A percentile compares a stretch with the other conserved stretches of the same genome.
These are phyloP conservation scores for Epsilonema sp. DNA, from an alignment of 2,888 invertebrate genomes.

Conservation along the genomic window DNA sequence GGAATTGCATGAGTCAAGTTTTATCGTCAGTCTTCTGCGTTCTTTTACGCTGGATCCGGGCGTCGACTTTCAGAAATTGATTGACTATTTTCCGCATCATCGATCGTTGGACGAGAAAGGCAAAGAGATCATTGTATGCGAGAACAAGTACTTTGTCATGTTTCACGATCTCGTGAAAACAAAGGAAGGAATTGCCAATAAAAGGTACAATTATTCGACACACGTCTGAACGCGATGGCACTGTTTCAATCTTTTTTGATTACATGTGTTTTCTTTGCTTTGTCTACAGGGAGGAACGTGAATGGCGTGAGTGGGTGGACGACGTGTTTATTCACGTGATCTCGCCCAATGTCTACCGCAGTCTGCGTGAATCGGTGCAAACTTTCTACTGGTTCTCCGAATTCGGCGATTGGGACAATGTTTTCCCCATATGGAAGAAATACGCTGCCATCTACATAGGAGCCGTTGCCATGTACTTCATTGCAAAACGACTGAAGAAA, in stretches of 20 bases:
- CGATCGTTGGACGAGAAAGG: constrained; percentile 33
- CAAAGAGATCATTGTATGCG: constrained; percentile 48
- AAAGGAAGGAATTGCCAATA: constrained; percentile 27
- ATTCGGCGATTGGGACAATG: constrained; percentile 72
- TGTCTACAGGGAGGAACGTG: constrained; percentile 59
- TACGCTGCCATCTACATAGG: constrained; percentile 71
- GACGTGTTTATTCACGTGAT: constrained; percentile 67
- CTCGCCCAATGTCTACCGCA: constrained; percentile 89
- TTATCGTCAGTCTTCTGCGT: constrained; percentile 68
- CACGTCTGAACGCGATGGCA: too few relatives aligned
- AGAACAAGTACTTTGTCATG: constrained; percentile 75
- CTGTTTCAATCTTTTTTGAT: too few relatives aligned
- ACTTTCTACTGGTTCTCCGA: constrained; percentile 80
- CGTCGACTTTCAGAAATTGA: constrained; percentile 45
- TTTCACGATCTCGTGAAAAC: constrained; percentile 42
- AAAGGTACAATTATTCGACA: constrained; percentile 28
- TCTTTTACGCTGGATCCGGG: constrained; percentile 43
- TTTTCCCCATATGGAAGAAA: constrained; percentile 68
- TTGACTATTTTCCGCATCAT: constrained; percentile 45
- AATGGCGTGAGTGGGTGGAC: constrained; percentile 92
- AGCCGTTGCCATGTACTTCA: constrained; percentile 74
- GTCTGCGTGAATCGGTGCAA: constrained; percentile 57
- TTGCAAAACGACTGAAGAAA: constrained; percentile 66
- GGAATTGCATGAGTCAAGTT: constrained; percentile 76
- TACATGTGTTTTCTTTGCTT: too few relatives aligned